Base-by-base conservation (phyloP, 1,140 invertebrate genomes). In the Bombus soroeensis region DNA sequence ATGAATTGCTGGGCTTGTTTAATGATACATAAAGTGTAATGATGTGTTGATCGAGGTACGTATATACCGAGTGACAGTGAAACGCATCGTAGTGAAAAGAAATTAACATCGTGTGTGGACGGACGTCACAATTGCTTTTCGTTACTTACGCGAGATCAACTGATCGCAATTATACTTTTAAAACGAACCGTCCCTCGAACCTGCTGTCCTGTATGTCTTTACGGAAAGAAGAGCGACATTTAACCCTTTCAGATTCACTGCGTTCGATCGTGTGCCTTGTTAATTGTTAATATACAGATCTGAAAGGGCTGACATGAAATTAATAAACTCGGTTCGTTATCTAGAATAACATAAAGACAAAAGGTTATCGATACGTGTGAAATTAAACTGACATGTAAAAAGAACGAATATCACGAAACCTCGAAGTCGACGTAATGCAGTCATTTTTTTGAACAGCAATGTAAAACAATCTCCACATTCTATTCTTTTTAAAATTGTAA, bases 51-150 rank as follows among this genome's bases (percentile, higher is more conserved):
- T 68, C 32, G 71, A 78, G 34, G 15, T 62, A 53, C 47, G 83
- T 25, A 25, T 47, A 88, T 81, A 81, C 12, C 12, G 64, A 71
- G 73, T 70, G 64, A 74, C 70, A 81, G 81, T 83, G 79, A 88
- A 81, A 83, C 57, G 85, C 86, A 78, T 83, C 37, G 53, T 79
- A 59, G 39, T 79, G 72, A 22, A 41, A 72, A 47, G 25, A 66
- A 82, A 39, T 41, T 47, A 62, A 71, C 22, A 47, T 87, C 41
- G 66, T 81, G 81, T 66, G 74, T 88, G 81, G 64, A 81, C 53
- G 77, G 59, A 88, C 75, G 82, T 89, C 86, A 88, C 81, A 89
- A 87, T 81, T 89, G 78, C 53, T 87, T 85, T 74, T 87, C 74
- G 74, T 89, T 89, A 87, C 82, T 89, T 89, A 89, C 81, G 66